Evolutionary conservation across 2,888 invertebrate genomes (phyloP).

Genomic region (Acleris holmiana): DNA sequence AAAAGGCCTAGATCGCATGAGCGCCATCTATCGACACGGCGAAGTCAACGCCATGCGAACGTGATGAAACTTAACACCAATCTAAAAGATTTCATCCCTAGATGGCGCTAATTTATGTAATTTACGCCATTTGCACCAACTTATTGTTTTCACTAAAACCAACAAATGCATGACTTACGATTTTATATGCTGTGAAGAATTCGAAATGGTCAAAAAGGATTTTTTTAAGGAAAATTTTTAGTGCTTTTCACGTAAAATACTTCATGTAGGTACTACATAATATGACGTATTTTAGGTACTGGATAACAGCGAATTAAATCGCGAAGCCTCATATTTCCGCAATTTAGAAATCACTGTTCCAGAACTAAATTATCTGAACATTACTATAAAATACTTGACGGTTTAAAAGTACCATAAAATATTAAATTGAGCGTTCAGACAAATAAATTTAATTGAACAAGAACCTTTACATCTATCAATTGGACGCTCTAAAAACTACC

Average conservation of each 20-base stretch:
- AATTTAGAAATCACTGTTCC: constrained; percentile 21
- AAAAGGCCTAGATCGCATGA: constrained; percentile 14
- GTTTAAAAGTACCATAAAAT: constrained; percentile 13
- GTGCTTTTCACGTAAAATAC: constrained; percentile 11
- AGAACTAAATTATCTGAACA: constrained; percentile 14
- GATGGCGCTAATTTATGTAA: constrained; percentile 20
- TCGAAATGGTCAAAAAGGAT: constrained; percentile 14
- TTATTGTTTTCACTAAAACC: constrained; percentile 9
- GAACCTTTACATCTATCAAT: constrained; percentile 10
- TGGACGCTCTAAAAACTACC: constrained; percentile 13
- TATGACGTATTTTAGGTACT: constrained; percentile 17
- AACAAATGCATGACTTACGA: constrained; percentile 26
- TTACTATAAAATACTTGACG: constrained; percentile 7
- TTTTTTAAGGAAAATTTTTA: neutral
- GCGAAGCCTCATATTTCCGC: constrained; percentile 17
- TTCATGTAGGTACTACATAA: constrained; percentile 23
- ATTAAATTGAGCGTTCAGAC: constrained; percentile 19
- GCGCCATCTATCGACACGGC: constrained; percentile 24
- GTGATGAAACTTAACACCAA: constrained; percentile 22
- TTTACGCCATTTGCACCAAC: constrained; percentile 26
- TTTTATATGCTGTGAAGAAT: constrained; percentile 12
- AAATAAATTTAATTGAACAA: constrained; percentile 10
- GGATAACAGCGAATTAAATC: constrained; percentile 23
- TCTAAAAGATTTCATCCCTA: constrained; percentile 16
- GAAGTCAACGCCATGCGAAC: constrained; percentile 5